Conservation (phyloP, 2,797 vertebrate genomes). For the Gambelia wislizenii region DNA sequence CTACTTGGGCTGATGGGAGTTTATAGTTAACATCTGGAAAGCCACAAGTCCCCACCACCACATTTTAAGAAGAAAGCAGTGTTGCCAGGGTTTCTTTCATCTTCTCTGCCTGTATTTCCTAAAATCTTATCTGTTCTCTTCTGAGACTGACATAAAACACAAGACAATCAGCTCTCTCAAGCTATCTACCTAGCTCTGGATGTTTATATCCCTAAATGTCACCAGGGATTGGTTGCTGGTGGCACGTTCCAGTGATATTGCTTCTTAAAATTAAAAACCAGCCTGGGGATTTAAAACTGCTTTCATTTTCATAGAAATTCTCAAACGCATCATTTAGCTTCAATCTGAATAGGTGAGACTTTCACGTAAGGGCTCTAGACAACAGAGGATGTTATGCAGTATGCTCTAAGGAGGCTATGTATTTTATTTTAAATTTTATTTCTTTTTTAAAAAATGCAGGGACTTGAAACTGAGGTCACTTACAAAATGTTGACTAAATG, state of each 20-base stretch:
- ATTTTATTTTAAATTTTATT: neutral
- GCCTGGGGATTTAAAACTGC: slow-evolving; percentile 16
- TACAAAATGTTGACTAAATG: neutral
- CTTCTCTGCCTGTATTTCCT: neutral
- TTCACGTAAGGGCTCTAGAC: slow-evolving; percentile 24
- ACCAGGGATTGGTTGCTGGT: neutral
- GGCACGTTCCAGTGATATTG: neutral
- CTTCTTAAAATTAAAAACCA: slow-evolving; percentile 50
- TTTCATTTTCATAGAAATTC: slow-evolving; percentile 32
- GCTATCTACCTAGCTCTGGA: too few species aligned
- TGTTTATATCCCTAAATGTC: slow-evolving; percentile 22
- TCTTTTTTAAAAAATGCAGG: neutral
- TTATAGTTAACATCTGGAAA: too few species aligned
- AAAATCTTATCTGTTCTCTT: neutral
- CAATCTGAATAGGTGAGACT: slow-evolving; percentile 36
- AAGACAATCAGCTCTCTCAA: too few species aligned
- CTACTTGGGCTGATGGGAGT: too few species aligned
- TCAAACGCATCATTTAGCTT: slow-evolving; percentile 23
- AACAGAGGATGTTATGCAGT: neutral
- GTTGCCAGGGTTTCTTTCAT: neutral
- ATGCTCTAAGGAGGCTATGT: neutral
- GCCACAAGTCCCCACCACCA: too few species aligned
- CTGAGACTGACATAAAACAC: neutral
- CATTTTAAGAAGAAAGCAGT: neutral
- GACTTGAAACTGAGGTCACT: neutral